Evolutionary conservation across 2,888 invertebrate genomes (phyloP), one percentile per base, ranked within the genome.

Genomic region (Cataglyphis livida): DNA sequence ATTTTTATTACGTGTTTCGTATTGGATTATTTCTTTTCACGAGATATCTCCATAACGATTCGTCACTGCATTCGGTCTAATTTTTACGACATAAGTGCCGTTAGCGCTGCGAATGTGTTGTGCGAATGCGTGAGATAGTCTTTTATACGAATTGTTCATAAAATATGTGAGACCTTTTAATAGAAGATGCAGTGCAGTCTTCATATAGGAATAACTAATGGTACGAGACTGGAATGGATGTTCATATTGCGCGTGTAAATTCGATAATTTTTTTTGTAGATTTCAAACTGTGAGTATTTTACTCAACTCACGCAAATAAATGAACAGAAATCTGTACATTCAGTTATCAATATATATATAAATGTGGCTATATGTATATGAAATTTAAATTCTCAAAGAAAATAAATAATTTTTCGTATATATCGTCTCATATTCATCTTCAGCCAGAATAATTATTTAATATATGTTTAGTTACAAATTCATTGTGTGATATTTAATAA

Each of bases 341-440:
- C 71, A 81, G 57, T 88, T 87, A 81, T 66, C 44, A 81, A 83
- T 25, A 83, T 25, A 25, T 25, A 25, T 32, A 54, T 84, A 75
- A 87, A 79, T 75, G 78, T 84, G 79, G 87, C 76, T 88, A 76
- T 82, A 79, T 88, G 83, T 90, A 88, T 82, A 81, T 78, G 82
- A 84, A 64, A 85, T 32, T 83, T 57, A 83, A 87, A 85, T 84
- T 75, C 84, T 86, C 85, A 68, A 86, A 88, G 66, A 82, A 89
- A 92, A 92, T 92, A 91, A 92, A 92, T 91, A 90, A 92, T 91
- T 91, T 92, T 91, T 92, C 91, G 90, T 91, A 91, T 59, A 82
- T 68, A 25, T 21, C 7, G 51, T 51, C 68, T 32, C n/a, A 48
- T 44, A 32, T 18, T 57, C 38, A 76, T 35, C 48, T 41, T 41